A percentile compares a stretch with the other conserved stretches of the same genome.
These are phyloP conservation scores for Rhagologus leucostigma DNA, from an alignment of 2,113 vertebrate species.

Conservation along the genomic window DNA sequence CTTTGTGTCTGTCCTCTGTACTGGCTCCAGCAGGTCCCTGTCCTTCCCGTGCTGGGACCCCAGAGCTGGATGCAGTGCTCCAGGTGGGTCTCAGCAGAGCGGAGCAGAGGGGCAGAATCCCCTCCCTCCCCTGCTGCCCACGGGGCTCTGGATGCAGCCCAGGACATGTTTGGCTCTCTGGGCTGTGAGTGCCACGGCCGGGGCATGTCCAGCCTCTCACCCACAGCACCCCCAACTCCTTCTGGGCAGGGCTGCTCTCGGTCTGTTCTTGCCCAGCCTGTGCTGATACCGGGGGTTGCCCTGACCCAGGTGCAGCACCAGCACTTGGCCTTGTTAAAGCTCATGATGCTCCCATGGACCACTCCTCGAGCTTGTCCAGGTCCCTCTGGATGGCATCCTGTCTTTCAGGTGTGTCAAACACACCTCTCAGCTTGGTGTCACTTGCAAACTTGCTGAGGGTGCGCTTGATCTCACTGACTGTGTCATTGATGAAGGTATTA, in stretches of 20 bases:
- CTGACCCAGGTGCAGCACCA: background rate
- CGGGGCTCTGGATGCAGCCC: background rate
- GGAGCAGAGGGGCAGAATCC: background rate
- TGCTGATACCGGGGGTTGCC: accelerated
- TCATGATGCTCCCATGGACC: accelerated
- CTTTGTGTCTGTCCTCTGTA: background rate
- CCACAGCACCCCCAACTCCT: background rate
- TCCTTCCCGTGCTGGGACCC: background rate
- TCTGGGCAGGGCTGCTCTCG: background rate
- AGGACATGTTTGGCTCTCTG: background rate
- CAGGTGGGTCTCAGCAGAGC: background rate
- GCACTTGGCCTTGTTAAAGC: background rate
- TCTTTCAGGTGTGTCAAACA: background rate
- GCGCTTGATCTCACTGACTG: background rate
- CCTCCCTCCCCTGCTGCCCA: background rate
- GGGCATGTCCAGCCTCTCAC: background rate
- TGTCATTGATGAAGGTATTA: background rate
- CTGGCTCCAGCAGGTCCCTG: accelerated
- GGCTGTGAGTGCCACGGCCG: background rate
- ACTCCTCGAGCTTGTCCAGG: accelerated
- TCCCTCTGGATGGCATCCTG: background rate
- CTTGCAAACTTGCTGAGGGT: background rate
- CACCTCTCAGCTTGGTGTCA: background rate
- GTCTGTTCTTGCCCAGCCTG: background rate
- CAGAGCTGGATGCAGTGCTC: background rate